Percentiles rank a stretch among this genome's conserved stretches.
Evolutionary conservation across 2,113 vertebrate species (phyloP).

Genomic region (Corynorhinus townsendii): DNA sequence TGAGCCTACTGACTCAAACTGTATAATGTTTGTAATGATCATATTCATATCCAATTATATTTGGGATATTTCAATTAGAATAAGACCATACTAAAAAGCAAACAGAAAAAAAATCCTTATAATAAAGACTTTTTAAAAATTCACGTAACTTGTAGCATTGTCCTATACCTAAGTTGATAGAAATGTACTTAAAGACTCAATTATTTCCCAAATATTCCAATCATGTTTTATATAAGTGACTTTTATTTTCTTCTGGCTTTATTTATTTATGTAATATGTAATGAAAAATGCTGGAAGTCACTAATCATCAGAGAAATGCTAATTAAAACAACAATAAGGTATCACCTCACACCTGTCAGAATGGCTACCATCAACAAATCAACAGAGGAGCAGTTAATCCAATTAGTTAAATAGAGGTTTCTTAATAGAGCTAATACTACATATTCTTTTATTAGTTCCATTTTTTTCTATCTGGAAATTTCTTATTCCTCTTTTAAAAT

Average conservation of each 20-base stretch:
- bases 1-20: neutral
- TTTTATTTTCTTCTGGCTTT: neutral
- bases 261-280: neutral
- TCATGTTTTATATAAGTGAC: neutral
- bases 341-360: no score
- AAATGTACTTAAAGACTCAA: neutral
- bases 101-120: neutral
- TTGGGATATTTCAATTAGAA: neutral
- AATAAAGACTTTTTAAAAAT: neutral
- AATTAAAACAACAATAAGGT: no score
- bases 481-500: neutral
- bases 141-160: neutral
- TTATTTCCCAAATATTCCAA: neutral
- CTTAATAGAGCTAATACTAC: neutral
- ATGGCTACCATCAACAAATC: no score
- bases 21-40: neutral
- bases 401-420: neutral
- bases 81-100: neutral
- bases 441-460: neutral
- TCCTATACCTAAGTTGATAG: neutral
- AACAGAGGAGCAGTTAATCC: neutral
- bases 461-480: neutral
- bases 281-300: neutral
- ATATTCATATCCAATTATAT: neutral
- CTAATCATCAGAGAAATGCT: no score